phyloP scores from a whole-genome alignment of 2,113 vertebrate genomes.

The Perccottus glenii region DNA sequence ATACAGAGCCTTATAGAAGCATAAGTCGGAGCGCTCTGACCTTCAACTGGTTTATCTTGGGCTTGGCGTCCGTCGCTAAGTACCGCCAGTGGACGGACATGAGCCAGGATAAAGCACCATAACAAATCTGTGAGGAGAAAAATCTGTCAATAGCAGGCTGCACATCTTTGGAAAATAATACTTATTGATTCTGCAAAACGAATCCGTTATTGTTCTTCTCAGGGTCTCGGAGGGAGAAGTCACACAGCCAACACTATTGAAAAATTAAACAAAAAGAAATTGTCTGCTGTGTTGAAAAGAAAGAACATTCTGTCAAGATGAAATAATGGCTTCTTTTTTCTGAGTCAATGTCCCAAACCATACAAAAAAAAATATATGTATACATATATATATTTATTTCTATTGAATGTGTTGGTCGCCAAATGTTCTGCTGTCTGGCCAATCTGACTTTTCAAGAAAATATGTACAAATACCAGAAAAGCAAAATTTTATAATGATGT shows the following conservation, averaged over 20 bases:
- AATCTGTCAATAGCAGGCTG: constrained; percentile 29
- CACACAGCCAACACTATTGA: constrained; percentile 23
- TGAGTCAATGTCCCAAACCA: background rate
- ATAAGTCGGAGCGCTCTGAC: constrained; percentile 21
- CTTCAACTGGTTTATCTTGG: constrained; percentile 52
- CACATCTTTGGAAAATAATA: constrained; percentile 43
- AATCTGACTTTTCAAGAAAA: background rate
- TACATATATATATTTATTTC: background rate
- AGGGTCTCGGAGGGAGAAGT: constrained; percentile 31
- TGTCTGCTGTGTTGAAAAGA: constrained; percentile 4
- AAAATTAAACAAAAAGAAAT: constrained; percentile 39
- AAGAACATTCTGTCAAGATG: constrained; percentile 26
- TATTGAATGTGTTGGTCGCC: background rate
- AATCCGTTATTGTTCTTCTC: constrained; percentile 43
- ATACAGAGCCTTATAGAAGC: constrained; percentile 1
- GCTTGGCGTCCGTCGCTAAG: constrained; percentile 18
- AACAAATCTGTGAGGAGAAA: constrained; percentile 29
- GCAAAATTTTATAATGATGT: background rate
- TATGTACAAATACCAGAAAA: background rate
- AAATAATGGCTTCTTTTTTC: constrained; percentile 15
- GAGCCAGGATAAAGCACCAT: constrained; percentile 22
- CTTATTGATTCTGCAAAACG: constrained; percentile 51
- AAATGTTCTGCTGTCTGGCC: constrained; percentile 3
- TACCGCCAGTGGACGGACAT: constrained; percentile 21
- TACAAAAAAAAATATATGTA: background rate